Base-by-base conservation (phyloP, 1,140 invertebrate genomes). In the Ips nitidus region DNA sequence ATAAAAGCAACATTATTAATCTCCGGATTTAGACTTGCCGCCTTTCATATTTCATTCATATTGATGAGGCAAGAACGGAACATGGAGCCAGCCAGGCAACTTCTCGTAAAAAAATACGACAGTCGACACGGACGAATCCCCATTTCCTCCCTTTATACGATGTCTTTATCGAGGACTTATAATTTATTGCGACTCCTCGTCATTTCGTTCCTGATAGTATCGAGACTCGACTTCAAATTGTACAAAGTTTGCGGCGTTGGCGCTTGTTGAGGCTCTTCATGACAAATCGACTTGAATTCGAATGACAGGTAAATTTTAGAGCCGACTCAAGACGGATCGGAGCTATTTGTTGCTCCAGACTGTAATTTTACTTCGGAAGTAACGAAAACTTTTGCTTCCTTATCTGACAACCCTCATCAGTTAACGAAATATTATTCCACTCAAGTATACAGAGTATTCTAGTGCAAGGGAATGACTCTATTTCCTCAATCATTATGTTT, bases 11-110 rank as follows among this genome's bases (percentile, higher is more conserved):
- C 42, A 58, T 52, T 68, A 68, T 68, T 68, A 68, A 60, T 68
- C 43, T 53, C 6, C 8, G 53, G 53, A 40, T 57, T 66, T 66
- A 5, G 38, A 41, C 47, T 68, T 59, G 41, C 8, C 59, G 52
- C 7, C 45, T 41, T 68, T 58, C 57, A 68, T 60, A 60, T 68
- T 68, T 68, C 66, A 68, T 68, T 39, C 57, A 68, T 68, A 68
- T 68, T 68, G 57, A 68, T 68, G 66, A 68, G 57, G 38, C 56
- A 47, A 4, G 7, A 22, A 50, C 45, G 45, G 3, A 50, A 41
- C 4, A 22, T 50, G 47, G 57, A 68, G 66, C 66, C 43, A 58
- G 66, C 40, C 47, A 60, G 56, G 66, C 66, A 47, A 52, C 41
- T 56, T 57, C 53, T 37, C 57, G 45, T 39, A 68, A 68, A 60